Base-by-base conservation (phyloP, 2,113 vertebrate genomes). In the Ptychochromis oligacanthus region DNA sequence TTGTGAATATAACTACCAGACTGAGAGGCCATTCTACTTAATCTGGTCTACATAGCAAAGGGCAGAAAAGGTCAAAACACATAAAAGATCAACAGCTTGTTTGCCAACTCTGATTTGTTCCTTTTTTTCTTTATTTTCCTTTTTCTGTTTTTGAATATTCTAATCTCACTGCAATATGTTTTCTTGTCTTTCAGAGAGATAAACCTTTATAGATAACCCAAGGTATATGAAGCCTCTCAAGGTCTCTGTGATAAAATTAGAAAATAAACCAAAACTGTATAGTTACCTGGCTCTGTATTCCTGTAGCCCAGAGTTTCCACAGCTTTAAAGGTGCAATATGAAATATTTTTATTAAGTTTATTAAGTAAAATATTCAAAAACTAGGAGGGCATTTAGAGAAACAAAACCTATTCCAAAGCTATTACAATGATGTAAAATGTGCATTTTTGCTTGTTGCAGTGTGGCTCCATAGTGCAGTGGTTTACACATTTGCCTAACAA, bases 191-290 rank as follows among this genome's bases (percentile, higher is more conserved):
- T 72, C 36, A 1, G 15, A 7, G 15, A 67, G 54, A 88, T 43
- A 79, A 81, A 79, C 15, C 28, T 31, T 24, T 65, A 57, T n/a
- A n/a, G n/a, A n/a, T n/a, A n/a, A 67, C 24, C 38, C 6, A 3
- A 28, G 65, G 26, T 75, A 65, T 9, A n/a, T 28, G 14, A 84
- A 87, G 24, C 10, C 38, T 26, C 13, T 85, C 65, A 88, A 70
- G 79, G 72, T 59, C 59, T 80, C 75, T 0, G 12, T 6, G 24
- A 84, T 43, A 60, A 61, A 84, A 22, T 1, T 13, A 43, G 11
- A 40, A 20, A 49, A 26, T 3, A 78, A 46, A 36, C 6, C 6
- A 70, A 61, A 3, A 38, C 4, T 31, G n/a, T 12, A 58, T 36
- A 55, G 38, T 36, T 4, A n/a, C 6, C 4, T 14, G 28, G 31